Evolutionary conservation across 1,140 invertebrate species (phyloP).

Genomic region (Solenopsis fugax): DNA sequence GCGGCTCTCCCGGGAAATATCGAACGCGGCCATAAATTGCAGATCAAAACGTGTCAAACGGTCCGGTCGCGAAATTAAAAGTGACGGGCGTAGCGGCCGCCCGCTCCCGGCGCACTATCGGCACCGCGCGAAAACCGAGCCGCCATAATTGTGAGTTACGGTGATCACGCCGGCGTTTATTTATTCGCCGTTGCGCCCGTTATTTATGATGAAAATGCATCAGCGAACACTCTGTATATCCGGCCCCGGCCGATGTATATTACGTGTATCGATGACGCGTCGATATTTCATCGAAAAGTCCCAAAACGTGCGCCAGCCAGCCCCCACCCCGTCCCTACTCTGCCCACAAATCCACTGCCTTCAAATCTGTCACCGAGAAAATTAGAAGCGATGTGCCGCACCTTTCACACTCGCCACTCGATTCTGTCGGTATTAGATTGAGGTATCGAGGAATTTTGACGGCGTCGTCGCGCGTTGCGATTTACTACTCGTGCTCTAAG

Average conservation of each 20-base stretch:
- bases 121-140: constrained; percentile 67
- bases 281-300: constrained; percentile 78
- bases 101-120: constrained; percentile 69
- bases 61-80: constrained; percentile 82
- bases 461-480: not conserved
- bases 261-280: constrained; percentile 81
- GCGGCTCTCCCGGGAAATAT: constrained; percentile 72
- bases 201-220: constrained; percentile 82
- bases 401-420: constrained; percentile 18
- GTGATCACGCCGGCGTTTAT: constrained; percentile 79
- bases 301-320: constrained; percentile 53
- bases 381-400: constrained; percentile 55
- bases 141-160: constrained; percentile 82
- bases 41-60: constrained; percentile 82
- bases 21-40: constrained; percentile 80
- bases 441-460: constrained; percentile 47
- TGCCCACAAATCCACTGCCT: constrained; percentile 23
- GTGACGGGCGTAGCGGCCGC: constrained; percentile 76
- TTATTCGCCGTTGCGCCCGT: constrained; percentile 78
- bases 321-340: too few relatives aligned
- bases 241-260: constrained; percentile 71
- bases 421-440: constrained; percentile 40
- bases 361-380: constrained; percentile 46
- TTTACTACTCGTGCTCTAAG: constrained; percentile 11
- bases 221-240: constrained; percentile 65